Base-by-base conservation (phyloP, 2,888 invertebrate species). In the Orthosia gracilis region DNA sequence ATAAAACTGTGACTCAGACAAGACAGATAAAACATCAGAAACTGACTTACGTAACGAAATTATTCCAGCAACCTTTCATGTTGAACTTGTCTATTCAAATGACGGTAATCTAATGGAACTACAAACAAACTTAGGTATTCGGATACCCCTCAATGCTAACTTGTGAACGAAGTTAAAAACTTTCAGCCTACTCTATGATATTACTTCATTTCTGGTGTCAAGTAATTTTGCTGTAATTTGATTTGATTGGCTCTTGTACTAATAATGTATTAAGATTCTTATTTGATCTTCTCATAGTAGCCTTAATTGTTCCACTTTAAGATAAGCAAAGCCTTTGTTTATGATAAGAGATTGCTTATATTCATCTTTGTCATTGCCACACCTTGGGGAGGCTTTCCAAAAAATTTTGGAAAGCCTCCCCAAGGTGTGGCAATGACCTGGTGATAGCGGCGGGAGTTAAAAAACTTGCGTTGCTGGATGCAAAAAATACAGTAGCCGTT, bases 131-230 rank as follows among this genome's bases (percentile, higher is more conserved):
- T 78, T 64, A 69, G 66, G 52, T 52, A 31, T 72, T 76, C 31
- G 45, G 49, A 73, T 71, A 85, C 69, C 71, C 31, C n/a, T 64
- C 59, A 58, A 62, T 52, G 55, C 58, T 63, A 64, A 76, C 82
- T 86, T 82, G 21, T 47, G 5, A 69, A 83, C 58, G 40, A 78
- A 78, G 45, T 66, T 68, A 65, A 78, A 71, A 71, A 58, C 58
- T 78, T 78, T 18, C 13, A 31, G 12, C n/a, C 47, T 50, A 50
- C 65, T 57, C 47, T 81, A 68, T 81, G 74, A 57, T 77, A 70
- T 62, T 63, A 72, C 62, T 40, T 49, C n/a, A 82, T 67, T 68
- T 78, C 67, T 52, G 50, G 31, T 21, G 26, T 59, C 55, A 21
- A 78, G 59, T 71, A 57, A 76, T 58, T 58, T 59, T 40, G n/a